A percentile compares a stretch with the other conserved stretches of the same genome.
These are phyloP conservation scores for Tetranychus truncatus DNA, from an alignment of 2,888 invertebrate genomes.

Conservation along the genomic window DNA sequence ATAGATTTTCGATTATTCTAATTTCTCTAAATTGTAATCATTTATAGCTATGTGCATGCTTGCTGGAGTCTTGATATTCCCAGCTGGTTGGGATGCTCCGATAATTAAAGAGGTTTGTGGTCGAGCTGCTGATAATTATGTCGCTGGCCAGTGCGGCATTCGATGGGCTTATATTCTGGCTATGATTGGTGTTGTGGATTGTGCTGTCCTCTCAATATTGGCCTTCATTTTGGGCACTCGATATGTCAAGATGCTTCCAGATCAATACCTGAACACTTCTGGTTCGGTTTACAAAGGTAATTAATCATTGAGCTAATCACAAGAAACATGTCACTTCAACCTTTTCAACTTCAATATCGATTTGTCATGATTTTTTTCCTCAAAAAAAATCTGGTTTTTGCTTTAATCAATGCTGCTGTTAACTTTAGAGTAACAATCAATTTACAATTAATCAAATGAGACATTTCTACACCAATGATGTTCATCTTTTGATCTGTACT, in stretches of 20 bases:
- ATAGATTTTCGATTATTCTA: no score
- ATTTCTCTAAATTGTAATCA: constrained; percentile 19
- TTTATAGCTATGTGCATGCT: constrained; percentile 64
- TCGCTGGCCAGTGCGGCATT: constrained; percentile 62
- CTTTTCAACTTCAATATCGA: background rate
- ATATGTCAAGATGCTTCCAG: constrained; percentile 49
- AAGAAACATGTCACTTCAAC: background rate
- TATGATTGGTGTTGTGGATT: constrained; percentile 65
- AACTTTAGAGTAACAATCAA: no score
- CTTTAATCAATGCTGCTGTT: no score
- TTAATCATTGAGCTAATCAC: background rate
- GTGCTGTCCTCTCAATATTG: constrained; percentile 61
- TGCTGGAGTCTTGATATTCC: constrained; percentile 68
- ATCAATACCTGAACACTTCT: constrained; percentile 25
- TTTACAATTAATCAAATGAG: no score
- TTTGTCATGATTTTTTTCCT: background rate
- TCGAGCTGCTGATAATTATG: constrained; percentile 48
- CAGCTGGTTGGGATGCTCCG: constrained; percentile 72
- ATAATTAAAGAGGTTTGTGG: constrained; percentile 70
- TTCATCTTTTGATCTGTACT: no score
- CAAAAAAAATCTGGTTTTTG: background rate
- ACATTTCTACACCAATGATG: no score
- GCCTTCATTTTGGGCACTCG: constrained; percentile 82
- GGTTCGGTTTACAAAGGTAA: constrained; percentile 20
- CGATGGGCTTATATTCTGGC: constrained; percentile 86